Evolutionary conservation across 1,140 invertebrate genomes (phyloP), one percentile per base, ranked within the genome.

Genomic region (Neodiprion virginianus): DNA sequence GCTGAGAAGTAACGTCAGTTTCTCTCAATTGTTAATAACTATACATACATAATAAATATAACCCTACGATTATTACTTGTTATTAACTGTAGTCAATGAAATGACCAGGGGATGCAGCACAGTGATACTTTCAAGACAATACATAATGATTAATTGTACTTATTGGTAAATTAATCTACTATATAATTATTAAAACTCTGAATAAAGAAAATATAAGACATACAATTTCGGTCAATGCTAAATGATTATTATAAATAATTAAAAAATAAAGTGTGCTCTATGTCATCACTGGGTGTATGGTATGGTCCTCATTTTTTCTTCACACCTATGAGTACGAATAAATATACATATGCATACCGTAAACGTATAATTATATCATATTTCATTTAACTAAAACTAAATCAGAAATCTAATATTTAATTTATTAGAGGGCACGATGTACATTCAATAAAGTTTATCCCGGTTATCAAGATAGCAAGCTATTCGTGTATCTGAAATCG

Each of bases 261-360:
- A 84, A 83, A 80, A 84, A 87, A 87, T 87, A 87, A 87, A 87
- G 85, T 87, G 86, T 87, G 85, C 84, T 87, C 85, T 87, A 86
- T 87, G 86, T 87, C 86, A 87, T 82, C n/a, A 61, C 3, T 61
- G 28, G 28, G 28, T 40, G 28, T 40, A 40, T 40, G 28, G 28
- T 40, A 5, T 40, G 28, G 28, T 40, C 5, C 28, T 40, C 28
- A 40, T 40, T 40, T 40, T 40, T 40, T 40, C 28, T 40, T 40
- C 28, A 40, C 28, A 40, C 28, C 28, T 40, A 40, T 5, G 28
- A 40, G 28, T 40, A 40, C 28, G 28, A 40, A 40, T 40, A 40
- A 2, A 40, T 40, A 40, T 5, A 40, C 28, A 5, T 40, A 40
- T 40, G 5, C 28, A 40, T 40, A 40, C 28, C 28, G 28, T 40